These are phyloP conservation scores for Neolamprologus hecqui DNA, from an alignment of 2,113 vertebrate species.

Conservation along the genomic window DNA sequence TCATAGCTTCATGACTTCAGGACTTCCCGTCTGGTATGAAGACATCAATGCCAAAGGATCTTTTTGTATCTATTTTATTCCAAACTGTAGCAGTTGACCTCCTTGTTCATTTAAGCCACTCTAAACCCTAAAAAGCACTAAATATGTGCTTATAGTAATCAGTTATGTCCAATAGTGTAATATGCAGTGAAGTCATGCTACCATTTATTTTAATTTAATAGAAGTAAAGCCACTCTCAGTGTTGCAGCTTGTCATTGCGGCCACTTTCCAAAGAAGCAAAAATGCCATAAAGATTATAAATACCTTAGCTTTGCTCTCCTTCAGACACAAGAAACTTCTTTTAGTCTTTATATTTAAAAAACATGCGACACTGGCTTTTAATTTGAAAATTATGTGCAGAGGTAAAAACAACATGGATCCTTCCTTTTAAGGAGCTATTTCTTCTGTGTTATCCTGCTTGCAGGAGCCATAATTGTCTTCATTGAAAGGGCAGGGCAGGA, in stretches of 20 bases:
- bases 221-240: neutral
- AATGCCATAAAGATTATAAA: neutral
- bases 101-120: neutral
- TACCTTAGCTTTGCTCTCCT: neutral
- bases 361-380: slow-evolving; percentile 12
- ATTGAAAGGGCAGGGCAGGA: slow-evolving; percentile 68
- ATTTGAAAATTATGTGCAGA: slow-evolving; percentile 44
- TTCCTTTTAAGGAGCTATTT: slow-evolving; percentile 65
- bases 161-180: neutral
- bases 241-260: neutral
- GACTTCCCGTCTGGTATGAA: neutral
- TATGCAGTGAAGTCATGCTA: neutral
- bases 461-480: slow-evolving; percentile 66
- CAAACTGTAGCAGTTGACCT: neutral
- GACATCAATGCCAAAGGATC: neutral
- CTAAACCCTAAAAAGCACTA: neutral
- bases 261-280: neutral
- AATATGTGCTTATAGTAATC: neutral
- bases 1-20: neutral
- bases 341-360: slow-evolving; percentile 12
- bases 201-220: neutral
- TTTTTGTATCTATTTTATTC: neutral
- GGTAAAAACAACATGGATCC: slow-evolving; percentile 45
- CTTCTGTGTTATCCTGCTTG: slow-evolving; percentile 43
- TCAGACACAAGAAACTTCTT: neutral